These are phyloP conservation scores for Galerucella pusilla DNA, from an alignment of 2,888 invertebrate species.

Conservation along the genomic window DNA sequence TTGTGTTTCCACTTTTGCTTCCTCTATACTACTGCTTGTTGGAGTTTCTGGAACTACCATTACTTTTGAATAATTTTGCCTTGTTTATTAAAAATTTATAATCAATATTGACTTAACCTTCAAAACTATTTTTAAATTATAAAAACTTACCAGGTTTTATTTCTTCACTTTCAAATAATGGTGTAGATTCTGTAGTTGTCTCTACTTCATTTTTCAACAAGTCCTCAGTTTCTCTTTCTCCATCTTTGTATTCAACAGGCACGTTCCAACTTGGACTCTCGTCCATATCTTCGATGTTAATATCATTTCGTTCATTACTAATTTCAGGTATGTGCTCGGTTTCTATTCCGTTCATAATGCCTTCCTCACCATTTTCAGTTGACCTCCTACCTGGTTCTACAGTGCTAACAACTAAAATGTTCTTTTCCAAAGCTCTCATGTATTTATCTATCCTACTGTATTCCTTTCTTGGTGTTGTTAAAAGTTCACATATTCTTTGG, in stretches of 20 bases:
- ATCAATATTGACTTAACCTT: not conserved
- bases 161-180: conserved; percentile 27
- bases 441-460: conserved; percentile 97
- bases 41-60: conserved; percentile 32
- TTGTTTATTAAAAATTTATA: not conserved
- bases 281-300: conserved; percentile 71
- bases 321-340: conserved; percentile 67
- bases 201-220: conserved; percentile 37
- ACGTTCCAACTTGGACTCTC: conserved; percentile 59
- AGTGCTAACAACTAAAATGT: conserved; percentile 87
- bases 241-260: conserved; percentile 41
- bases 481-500: conserved; percentile 93
- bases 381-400: conserved; percentile 76
- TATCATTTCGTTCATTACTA: conserved; percentile 67
- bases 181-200: conserved; percentile 20
- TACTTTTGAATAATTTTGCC: not conserved
- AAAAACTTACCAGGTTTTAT: conserved; percentile 37
- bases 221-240: conserved; percentile 38
- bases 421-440: conserved; percentile 96
- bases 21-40: conserved; percentile 36
- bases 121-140: not conserved
- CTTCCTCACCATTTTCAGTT: conserved; percentile 74
- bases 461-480: conserved; percentile 91
- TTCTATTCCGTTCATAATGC: conserved; percentile 72
- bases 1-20: conserved; percentile 31